These are phyloP conservation scores for Corythornis cristatus DNA, from an alignment of 2,113 vertebrate species.

Conservation along the genomic window DNA sequence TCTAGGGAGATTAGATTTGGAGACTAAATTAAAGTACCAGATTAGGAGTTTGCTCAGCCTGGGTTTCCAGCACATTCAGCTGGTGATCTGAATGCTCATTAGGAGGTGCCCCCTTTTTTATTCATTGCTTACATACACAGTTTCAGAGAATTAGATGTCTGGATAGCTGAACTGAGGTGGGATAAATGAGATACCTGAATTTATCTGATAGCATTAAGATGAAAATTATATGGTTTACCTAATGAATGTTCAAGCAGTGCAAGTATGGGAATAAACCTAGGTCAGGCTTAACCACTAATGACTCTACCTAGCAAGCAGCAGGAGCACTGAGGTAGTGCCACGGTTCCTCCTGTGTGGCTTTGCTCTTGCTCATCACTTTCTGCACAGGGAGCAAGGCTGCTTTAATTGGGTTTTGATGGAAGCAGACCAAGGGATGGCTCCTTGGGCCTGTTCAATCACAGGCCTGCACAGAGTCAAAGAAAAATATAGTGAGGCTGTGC, in stretches of 20 bases:
- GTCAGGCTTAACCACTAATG: not conserved
- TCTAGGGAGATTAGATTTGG: not conserved
- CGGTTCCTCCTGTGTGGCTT: not conserved
- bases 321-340: not conserved
- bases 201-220: not conserved
- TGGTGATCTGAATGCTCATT: not conserved
- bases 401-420: not conserved
- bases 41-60: not conserved
- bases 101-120: not conserved
- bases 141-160: not conserved
- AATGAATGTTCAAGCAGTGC: not conserved
- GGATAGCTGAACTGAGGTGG: not conserved
- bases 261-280: not conserved
- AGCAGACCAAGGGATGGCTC: not conserved
- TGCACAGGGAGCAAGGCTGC: not conserved
- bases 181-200: not conserved
- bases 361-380: not conserved
- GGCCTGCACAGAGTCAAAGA: not conserved
- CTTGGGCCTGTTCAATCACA: not conserved
- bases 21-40: not conserved
- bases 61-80: not conserved
- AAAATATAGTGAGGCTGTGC: fast-evolving
- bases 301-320: not conserved
- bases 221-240: not conserved
- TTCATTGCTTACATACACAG: not conserved